Evolutionary conservation across 2,888 invertebrate genomes (phyloP), one percentile per base, ranked within the genome.

Genomic region (Nephrotoma guestfalica): DNA sequence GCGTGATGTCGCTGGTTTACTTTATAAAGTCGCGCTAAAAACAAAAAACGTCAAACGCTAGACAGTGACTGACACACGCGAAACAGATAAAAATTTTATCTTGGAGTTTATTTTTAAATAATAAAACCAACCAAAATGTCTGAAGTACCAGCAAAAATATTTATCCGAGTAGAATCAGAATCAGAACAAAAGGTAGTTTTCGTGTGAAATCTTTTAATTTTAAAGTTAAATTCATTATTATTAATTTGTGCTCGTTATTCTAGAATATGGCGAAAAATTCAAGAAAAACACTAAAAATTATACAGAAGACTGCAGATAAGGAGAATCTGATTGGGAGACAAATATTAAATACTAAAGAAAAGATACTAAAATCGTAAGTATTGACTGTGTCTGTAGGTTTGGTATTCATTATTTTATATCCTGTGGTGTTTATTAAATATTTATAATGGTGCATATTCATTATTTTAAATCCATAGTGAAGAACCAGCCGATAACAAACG

Each of bases 241-340:
- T 85, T 45, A 40, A 40, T 86, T 47, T 86, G 6, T 15, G 86
- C 71, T 9, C 9, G 30, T 30, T 30, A 30, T 86, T 89, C 2
- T 88, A 93, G 93, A 93, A 95, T 88, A 95, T 93, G 89, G 92
- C 94, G 84, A 92, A 93, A 90, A 92, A 92, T 88, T 91, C 93
- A 47, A 92, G 96, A 89, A 95, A 94, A 91, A 94, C 95, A 41
- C 92, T 96, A n/a, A 96, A 95, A 91, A 94, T 94, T 42, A 91
- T 96, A 88, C 96, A 96, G 90, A 94, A 93, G 87, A 93, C 94
- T 85, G 93, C 92, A 86, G 95, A 95, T 89, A 95, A 95, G 90
- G 96, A 96, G 92, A 96, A 96, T 91, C 92, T 96, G 88, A 94
- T 94, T 89, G 95, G 96, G 89, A 94, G 96, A 89, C 91, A 92